Conservation (phyloP, 2,888 invertebrate genomes). For the Odontothrips loti region DNA sequence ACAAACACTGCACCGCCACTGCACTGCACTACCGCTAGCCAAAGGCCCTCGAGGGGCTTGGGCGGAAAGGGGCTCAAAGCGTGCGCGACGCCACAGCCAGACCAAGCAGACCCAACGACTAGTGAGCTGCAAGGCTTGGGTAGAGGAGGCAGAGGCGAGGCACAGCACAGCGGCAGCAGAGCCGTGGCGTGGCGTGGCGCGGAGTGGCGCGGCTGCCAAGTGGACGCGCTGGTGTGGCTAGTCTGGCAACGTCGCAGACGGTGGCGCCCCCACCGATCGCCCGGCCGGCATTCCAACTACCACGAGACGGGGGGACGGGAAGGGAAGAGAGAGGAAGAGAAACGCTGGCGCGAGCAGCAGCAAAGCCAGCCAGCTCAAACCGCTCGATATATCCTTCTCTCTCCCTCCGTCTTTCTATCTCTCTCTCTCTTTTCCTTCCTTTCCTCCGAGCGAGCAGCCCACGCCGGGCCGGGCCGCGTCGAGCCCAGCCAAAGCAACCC, state of each 20-base stretch:
- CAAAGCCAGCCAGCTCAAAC: conserved; percentile 44
- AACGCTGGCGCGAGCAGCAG: conserved; percentile 36
- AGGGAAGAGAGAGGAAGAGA: conserved; percentile 30
- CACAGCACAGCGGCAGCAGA: too few relatives aligned
- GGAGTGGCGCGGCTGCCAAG: conserved; percentile 12
- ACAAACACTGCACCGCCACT: too few relatives aligned
- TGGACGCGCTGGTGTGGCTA: conserved; percentile 1
- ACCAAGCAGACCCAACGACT: too few relatives aligned
- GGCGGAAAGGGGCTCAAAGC: too few relatives aligned
- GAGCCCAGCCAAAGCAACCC: conserved; percentile 31
- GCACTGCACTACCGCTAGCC: too few relatives aligned
- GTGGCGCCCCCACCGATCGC: conserved; percentile 38
- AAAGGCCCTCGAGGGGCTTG: too few relatives aligned
- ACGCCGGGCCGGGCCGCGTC: conserved; percentile 30
- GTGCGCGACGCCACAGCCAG: too few relatives aligned
- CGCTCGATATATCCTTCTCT: conserved; percentile 27
- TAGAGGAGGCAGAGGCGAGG: conserved; percentile 23
- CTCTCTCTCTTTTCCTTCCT: neutral
- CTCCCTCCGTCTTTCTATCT: conserved; percentile 17
- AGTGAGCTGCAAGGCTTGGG: conserved; percentile 18
- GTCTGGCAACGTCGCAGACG: conserved; percentile 36
- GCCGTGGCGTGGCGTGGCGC: conserved; percentile 27
- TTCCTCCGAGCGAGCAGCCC: neutral
- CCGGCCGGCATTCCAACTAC: conserved; percentile 32
- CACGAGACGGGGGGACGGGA: conserved; percentile 32